Evolutionary conservation across 2,113 vertebrate genomes (phyloP), one percentile per base, ranked within the genome.

Genomic region (Vireo altiloquus): DNA sequence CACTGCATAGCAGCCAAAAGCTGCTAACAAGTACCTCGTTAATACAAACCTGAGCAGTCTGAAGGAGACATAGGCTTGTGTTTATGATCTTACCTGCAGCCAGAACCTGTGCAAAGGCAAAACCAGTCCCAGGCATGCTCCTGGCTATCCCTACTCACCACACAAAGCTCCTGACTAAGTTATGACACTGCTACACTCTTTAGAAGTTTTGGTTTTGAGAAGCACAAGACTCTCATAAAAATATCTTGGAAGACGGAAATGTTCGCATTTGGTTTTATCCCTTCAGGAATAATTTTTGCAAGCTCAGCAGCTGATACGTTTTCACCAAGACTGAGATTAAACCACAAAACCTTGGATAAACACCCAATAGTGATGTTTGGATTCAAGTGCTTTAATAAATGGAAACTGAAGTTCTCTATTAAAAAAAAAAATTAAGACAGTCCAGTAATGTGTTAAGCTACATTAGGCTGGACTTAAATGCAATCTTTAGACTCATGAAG

Each of bases 1-100:
- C 47, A 39, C 28, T 8, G 37, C 60, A 15, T 18, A 72, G 30
- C 57, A 80, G 33, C 63, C 70, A n/a, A 16, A 46, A 52, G 22
- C 56, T 47, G 25, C 11, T 6, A 82, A 11, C 15, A 13, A 50
- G n/a, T 1, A 39, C 25, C 44, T 86, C 0, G 0, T n/a, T 56
- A 47, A 75, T 5, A 61, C n/a, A 60, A 66, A 78, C 16, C 63
- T 33, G 21, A 64, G 63, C 47, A 63, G 18, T 9, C 1, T 11
- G 74, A 76, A 69, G 49, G 50, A 94, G 57, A 59, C 47, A 31
- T 13, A 35, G 42, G 44, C 28, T 12, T 3, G n/a, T 20, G 33
- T 17, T 87, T 20, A 6, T 3, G 6, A 37, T 15, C 19, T 81
- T 21, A 61, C 47, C 56, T 61, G 60, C 24, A 88, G 49, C 12